Conservation (phyloP, 2,797 vertebrate genomes). For the Sparus aurata region DNA sequence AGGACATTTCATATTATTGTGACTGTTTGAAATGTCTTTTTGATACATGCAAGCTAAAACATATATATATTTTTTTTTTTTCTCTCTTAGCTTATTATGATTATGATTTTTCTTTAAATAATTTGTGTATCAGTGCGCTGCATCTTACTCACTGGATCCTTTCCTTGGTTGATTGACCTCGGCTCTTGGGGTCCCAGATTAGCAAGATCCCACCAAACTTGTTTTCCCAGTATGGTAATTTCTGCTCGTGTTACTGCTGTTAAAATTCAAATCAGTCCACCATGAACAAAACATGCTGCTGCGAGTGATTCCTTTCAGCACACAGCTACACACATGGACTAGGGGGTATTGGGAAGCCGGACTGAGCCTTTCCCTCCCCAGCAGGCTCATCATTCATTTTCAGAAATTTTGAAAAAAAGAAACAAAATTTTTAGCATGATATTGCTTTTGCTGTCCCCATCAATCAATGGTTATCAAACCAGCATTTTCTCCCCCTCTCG, state of each 20-base stretch:
- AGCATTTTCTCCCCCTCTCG: constrained; percentile 32
- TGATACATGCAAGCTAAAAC: no score
- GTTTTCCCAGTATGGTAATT: constrained; percentile 62
- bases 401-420: constrained; percentile 47
- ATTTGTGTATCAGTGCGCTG: neutral
- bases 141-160: constrained; percentile 16
- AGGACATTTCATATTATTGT: no score
- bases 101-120: neutral
- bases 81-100: no score
- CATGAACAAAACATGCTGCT: constrained; percentile 51
- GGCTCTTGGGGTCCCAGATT: constrained; percentile 31
- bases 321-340: constrained; percentile 38
- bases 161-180: constrained; percentile 34
- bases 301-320: constrained; percentile 47
- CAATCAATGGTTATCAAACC: constrained; percentile 71
- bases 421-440: constrained; percentile 64
- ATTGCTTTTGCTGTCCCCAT: constrained; percentile 68
- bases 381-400: constrained; percentile 69
- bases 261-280: constrained; percentile 65
- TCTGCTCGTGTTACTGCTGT: constrained; percentile 36
- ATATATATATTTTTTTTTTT: no score
- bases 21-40: no score
- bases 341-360: neutral
- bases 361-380: constrained; percentile 15
- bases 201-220: constrained; percentile 32